A percentile compares a stretch with the other conserved stretches of the same genome.
phyloP scores from a whole-genome alignment of 2,797 vertebrate species.

The Petrocephalus sullivani region DNA sequence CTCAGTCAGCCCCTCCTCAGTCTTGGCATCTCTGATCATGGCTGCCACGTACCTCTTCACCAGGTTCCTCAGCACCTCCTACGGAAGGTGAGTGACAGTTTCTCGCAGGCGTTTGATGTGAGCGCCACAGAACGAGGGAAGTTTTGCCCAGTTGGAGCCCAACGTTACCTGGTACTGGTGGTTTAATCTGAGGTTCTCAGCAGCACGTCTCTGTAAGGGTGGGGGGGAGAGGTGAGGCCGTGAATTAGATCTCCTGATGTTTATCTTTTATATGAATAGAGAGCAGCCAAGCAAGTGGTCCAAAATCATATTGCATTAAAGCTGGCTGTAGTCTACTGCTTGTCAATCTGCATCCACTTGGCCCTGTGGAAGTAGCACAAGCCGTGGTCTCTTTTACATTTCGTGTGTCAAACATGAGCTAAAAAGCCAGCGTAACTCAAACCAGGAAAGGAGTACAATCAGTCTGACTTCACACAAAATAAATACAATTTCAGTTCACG shows the following conservation, averaged over 20 bases:
- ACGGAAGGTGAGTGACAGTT: conserved; percentile 22
- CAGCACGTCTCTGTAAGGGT: conserved; percentile 78
- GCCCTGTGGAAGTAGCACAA: neutral
- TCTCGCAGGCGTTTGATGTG: neutral
- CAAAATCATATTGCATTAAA: neutral
- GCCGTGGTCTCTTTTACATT: neutral
- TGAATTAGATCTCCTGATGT: neutral
- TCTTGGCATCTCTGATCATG: conserved; percentile 99
- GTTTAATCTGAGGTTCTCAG: conserved; percentile 88
- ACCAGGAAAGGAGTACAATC: neutral
- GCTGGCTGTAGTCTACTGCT: neutral
- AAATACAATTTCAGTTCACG: neutral
- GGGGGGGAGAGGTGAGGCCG: neutral
- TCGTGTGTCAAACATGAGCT: neutral
- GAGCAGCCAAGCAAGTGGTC: neutral
- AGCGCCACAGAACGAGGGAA: neutral
- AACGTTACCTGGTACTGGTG: conserved; percentile 92
- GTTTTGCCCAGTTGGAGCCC: neutral
- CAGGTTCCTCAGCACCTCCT: conserved; percentile 95
- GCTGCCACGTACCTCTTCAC: conserved; percentile 96
- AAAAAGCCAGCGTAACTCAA: neutral
- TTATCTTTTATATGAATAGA: neutral
- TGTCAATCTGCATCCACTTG: neutral
- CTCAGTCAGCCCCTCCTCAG: conserved; percentile 92
- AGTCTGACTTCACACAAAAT: neutral